Evolutionary conservation across 2,113 vertebrate species (phyloP), one percentile per base, ranked within the genome.

Genomic region (Maccullochella peelii): DNA sequence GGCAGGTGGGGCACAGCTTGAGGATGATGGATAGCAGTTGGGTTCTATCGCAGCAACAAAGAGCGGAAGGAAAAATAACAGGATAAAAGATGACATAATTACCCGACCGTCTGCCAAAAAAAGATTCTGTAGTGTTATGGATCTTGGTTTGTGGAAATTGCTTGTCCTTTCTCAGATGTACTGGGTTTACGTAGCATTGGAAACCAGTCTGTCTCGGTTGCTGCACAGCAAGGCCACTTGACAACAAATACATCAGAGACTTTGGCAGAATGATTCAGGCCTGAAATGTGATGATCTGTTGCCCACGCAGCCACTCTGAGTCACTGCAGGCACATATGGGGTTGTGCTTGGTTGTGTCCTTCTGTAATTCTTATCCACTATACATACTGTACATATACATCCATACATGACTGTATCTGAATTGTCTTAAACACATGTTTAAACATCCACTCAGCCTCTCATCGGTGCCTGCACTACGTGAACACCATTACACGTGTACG

Each of bases 291-390:
- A 83, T 50, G 76, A 70, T 87, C 70, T 74, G 77, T 79, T 84
- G 78, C 87, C 89, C 83, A 88, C 85, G n/a, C 87, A 82, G 65
- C 57, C 76, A 61, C 72, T 86, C 78, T 87, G 79, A 89, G 77
- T 88, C 84, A 86, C 82, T 9, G 59, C 49, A 68, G 59, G 55
- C 73, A 25, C 66, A 72, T 50, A 61, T 44, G 21, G 25, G 52
- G 16, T 18, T 83, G 73, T 54, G 59, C 84, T 63, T 9, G 54
- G 65, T n/a, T 47, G n/a, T 68, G 77, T 77, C 80, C 74, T 65
- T 59, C 44, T 70, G 44, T n/a, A 61, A 25, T 36, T 57, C 23
- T 47, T 63, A 21, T 49, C 8, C 52, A 16, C 49, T 52, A 59
- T 33, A 33, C 33, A 33, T 33, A 33, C 33, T 33, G 2, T 33